Base-by-base conservation (phyloP, 2,888 invertebrate species). In the Drosophila kanekoi region DNA sequence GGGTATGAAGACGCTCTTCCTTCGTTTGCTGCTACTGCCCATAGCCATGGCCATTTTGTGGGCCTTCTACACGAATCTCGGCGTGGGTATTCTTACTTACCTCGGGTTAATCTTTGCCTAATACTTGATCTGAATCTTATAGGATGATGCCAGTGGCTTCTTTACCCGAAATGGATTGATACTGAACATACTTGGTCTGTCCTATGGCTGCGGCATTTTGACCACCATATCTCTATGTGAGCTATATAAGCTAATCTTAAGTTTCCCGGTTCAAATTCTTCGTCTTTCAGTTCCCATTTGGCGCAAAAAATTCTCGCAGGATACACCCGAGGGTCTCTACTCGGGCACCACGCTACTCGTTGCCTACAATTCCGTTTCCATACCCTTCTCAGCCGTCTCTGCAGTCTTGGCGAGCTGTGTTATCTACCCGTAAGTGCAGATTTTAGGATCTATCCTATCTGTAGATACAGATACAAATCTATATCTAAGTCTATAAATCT, bases 231-330 rank as follows among this genome's bases (percentile, higher is more conserved):
- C 81, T 3, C 63, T 92, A 16, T 92, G 92, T 92, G 76, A 62
- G 89, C 1, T 11, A 6, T 1, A 0, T 2, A 1, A 13, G 0
- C 14, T 5, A 9, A 14, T 0, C 0, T 3, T 0, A 6, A 5
- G 32, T 2, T 13, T 13, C 1, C 11, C 2, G 18, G n/a, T 2
- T 23, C n/a, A 40, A 43, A 13, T 3, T 13, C 13, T 40, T 38
- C 8, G 6, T 11, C 11, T 23, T 57, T 0, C 90, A 97, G 97
- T 95, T 93, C 96, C 97, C 3, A 95, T 95, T 35, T 96, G 96
- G 92, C 94, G 98, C n/a, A 97, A 96, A n/a, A 94, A 97, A 41
- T 98, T 97, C 92, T 97, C 97, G 79, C 97, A 98, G 90, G 98
- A 98, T 89, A 95, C 96, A 0, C 95, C 97, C 56, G 97, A 98